Conservation (phyloP, 2,113 vertebrate species). For the Gavia stellata region DNA sequence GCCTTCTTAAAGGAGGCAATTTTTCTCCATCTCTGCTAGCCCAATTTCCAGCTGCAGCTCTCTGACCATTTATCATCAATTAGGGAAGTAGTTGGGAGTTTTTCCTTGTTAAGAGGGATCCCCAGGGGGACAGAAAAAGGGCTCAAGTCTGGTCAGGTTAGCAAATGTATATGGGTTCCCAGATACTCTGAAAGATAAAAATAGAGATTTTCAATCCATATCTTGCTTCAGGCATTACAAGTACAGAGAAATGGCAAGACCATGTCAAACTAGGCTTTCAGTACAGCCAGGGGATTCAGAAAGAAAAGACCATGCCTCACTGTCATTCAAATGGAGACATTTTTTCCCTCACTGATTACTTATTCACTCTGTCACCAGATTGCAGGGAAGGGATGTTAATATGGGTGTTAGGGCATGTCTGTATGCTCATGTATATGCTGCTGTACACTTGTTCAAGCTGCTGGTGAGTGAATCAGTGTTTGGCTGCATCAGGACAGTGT, state of each 20-base stretch:
- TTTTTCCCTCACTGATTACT: not conserved
- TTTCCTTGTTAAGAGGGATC: not conserved
- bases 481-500: not conserved
- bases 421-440: not conserved
- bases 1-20: not conserved
- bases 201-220: not conserved
- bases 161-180: not conserved
- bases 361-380: not conserved
- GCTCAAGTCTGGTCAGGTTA: not conserved
- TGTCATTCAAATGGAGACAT: not conserved
- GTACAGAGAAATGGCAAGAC: not conserved
- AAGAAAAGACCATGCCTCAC: not conserved
- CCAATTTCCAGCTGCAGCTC: not conserved
- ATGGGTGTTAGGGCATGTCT: not conserved
- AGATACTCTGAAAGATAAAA: not conserved
- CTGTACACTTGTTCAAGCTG: not conserved
- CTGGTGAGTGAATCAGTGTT: constrained; percentile 19
- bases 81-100: not conserved
- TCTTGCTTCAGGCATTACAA: not conserved
- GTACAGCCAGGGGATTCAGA: not conserved
- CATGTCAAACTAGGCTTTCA: not conserved
- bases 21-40: not conserved
- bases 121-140: not conserved
- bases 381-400: not conserved
- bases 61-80: not conserved